Base-by-base conservation (phyloP, 2,888 invertebrate species). In the Caenorhabditis doughertyi region DNA sequence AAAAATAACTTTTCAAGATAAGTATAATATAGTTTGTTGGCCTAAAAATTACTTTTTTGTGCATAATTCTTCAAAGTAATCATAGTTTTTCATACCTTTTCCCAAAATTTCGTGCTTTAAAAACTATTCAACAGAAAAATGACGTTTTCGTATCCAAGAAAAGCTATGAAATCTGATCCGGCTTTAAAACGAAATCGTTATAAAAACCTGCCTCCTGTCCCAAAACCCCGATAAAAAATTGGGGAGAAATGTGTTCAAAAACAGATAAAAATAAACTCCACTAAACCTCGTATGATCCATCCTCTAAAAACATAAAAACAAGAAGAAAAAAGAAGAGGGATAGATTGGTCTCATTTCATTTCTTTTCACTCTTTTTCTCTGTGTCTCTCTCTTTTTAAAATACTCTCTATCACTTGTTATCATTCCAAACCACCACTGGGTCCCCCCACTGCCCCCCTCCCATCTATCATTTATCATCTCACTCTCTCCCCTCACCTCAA, bases 401-500 rank as follows among this genome's bases (percentile, higher is more conserved):
- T 42, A 3, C 44, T 18, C 44, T 18, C n/a, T 47, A 44, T 74
- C 64, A 25, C 39, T 39, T 39, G 21, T 72, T 72, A 55, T 60
- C 58, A 32, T 67, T n/a, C 44, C 29, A 16, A 5, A 42, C 13
- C 42, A 42, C 13, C 42, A 42, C 13, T 9, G 32, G 9, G 5
- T 32, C 32, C 9, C 49, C 7, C 49, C 49, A 49, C 25, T 51
- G 4, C 25, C 25, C 23, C 60, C 51, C 21, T 4, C 51, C 21
- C 77, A 77, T 53, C 53, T 39, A 60, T 62, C 76, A 60, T 68
- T 68, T 25, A 68, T 51, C 18, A 25, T 11, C 11, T 8, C 68
- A 35, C 67, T 51, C 29, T 8, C 47, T 18, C n/a, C 16, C 25
- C 9, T 5, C 39, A 13, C 42, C 44, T 3, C 42, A 7, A 32